phyloP scores from a whole-genome alignment of 2,888 invertebrate genomes.

The Acanthopleura granulata region DNA sequence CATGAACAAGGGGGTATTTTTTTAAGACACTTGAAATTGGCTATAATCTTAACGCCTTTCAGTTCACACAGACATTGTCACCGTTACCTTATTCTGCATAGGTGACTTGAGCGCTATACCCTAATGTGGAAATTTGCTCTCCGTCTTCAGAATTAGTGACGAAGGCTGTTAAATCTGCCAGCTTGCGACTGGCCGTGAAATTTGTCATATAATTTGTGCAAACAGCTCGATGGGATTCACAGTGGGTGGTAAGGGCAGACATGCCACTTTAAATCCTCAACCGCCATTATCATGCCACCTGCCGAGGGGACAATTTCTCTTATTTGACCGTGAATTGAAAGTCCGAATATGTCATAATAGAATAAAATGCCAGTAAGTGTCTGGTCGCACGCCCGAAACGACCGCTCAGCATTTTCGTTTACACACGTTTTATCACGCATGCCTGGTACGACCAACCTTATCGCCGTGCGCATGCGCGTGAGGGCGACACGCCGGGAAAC shows the following conservation, averaged over 20 bases:
- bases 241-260: slow-evolving; percentile 7
- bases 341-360: slow-evolving; percentile 16
- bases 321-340: slow-evolving; percentile 18
- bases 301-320: slow-evolving; percentile 10
- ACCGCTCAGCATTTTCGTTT: neutral
- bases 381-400: neutral
- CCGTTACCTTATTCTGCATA: no score
- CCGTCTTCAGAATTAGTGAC: neutral
- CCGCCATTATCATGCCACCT: slow-evolving; percentile 1
- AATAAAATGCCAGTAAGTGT: slow-evolving; percentile 13
- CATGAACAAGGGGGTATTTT: no score
- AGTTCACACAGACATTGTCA: no score
- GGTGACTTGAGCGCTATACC: no score
- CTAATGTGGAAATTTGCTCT: neutral
- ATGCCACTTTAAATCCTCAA: slow-evolving; percentile 4
- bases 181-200: neutral
- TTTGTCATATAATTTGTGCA: slow-evolving; percentile 16
- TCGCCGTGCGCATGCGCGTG: neutral
- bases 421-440: slow-evolving; percentile 16
- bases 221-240: neutral
- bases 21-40: no score
- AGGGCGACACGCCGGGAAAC: neutral
- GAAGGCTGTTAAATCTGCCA: neutral
- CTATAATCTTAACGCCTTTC: no score
- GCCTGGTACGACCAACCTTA: neutral